Evolutionary conservation across 2,888 invertebrate genomes (phyloP).

Genomic region (Pegoplata infirma): DNA sequence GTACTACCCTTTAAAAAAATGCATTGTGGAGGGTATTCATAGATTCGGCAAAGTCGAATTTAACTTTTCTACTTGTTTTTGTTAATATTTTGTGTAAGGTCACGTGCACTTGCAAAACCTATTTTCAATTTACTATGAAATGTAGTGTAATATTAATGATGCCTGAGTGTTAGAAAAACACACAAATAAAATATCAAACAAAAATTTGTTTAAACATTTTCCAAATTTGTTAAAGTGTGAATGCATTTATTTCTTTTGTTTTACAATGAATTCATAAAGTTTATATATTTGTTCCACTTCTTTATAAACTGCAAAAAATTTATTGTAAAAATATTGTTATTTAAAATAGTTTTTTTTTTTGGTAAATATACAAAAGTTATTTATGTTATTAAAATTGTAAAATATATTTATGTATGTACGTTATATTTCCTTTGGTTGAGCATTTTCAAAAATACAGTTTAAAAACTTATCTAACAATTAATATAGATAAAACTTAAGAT

Average conservation of each 20-base stretch:
- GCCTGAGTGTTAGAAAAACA: neutral
- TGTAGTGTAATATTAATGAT: neutral
- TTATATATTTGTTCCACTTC: neutral
- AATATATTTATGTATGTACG: slow-evolving; percentile 8
- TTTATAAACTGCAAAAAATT: slow-evolving; percentile 3
- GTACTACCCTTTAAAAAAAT: too few species aligned
- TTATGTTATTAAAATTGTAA: too few species aligned
- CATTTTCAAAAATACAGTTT: slow-evolving; percentile 41
- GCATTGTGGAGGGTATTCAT: too few species aligned
- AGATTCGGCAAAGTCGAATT: too few species aligned
- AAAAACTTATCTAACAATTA: slow-evolving; percentile 17
- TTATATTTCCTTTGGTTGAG: slow-evolving; percentile 60
- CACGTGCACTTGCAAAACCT: neutral
- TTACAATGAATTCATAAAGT: slow-evolving; percentile 5
- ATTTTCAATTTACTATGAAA: neutral
- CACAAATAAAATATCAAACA: neutral
- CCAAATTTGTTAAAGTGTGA: slow-evolving; percentile 11
- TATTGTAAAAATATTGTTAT: neutral
- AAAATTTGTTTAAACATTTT: neutral
- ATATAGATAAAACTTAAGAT: slow-evolving; percentile 33
- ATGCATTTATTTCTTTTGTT: slow-evolving; percentile 15
- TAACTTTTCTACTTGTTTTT: too few species aligned
- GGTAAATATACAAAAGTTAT: slow-evolving; percentile 39
- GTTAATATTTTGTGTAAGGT: neutral
- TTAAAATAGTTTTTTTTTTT: slow-evolving; percentile 1